These are phyloP conservation scores for Aphelenchoides bicaudatus DNA, from an alignment of 2,888 invertebrate genomes.

Conservation along the genomic window DNA sequence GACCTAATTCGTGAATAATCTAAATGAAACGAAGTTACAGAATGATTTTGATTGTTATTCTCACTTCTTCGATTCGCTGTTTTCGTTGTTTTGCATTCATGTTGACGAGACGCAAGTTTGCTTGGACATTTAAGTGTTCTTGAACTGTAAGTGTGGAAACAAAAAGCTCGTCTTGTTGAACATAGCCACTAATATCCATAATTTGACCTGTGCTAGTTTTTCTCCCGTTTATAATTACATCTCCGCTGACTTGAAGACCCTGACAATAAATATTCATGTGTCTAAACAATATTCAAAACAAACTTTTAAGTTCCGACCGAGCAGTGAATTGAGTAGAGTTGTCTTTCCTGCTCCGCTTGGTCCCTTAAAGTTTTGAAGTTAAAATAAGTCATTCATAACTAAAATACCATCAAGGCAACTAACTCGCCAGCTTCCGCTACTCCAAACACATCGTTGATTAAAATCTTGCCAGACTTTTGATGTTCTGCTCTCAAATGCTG, in stretches of 20 bases:
- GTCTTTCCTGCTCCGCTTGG: constrained; percentile 93
- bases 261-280: background rate
- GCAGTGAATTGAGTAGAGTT: constrained; percentile 71
- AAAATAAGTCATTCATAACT: no score
- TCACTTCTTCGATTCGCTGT: constrained; percentile 72
- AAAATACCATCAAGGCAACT: constrained; percentile 60
- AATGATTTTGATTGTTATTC: no score
- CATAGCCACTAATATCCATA: constrained; percentile 52
- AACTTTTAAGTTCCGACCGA: constrained; percentile 32
- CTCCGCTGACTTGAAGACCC: constrained; percentile 56
- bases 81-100: constrained; percentile 74
- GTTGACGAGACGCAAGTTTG: constrained; percentile 77
- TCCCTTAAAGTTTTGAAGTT: no score
- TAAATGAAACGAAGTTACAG: no score
- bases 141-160: constrained; percentile 57
- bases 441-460: constrained; percentile 25
- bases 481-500: constrained; percentile 41
- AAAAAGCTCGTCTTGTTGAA: constrained; percentile 60
- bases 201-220: constrained; percentile 29
- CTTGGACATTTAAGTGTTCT: constrained; percentile 63
- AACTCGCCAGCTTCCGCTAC: constrained; percentile 51
- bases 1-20: constrained; percentile 79
- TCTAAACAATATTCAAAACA: constrained; percentile 5
- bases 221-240: constrained; percentile 34
- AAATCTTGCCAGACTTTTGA: constrained; percentile 22